These are phyloP conservation scores for Corythaixoides concolor DNA, from an alignment of 2,113 vertebrate genomes.

Conservation along the genomic window DNA sequence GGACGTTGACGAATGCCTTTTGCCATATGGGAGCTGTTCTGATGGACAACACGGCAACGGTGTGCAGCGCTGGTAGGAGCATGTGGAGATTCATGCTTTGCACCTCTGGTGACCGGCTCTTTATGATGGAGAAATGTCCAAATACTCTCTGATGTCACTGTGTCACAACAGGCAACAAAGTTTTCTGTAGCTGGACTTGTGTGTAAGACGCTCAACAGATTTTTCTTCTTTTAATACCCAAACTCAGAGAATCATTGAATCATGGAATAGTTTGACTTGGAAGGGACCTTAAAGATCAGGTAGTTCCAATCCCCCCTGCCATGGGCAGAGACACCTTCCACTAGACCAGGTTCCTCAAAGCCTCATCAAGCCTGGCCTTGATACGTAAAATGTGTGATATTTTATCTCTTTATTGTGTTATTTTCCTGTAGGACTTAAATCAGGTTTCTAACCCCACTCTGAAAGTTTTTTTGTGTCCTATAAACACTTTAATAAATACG, in stretches of 20 bases:
- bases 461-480: not conserved
- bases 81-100: slow-evolving; percentile 70
- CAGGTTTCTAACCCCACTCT: not conserved
- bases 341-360: not conserved
- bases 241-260: not conserved
- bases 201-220: not conserved
- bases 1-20: slow-evolving; percentile 80
- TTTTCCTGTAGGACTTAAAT: not conserved
- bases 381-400: not conserved
- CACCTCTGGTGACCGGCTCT: slow-evolving; percentile 21
- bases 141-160: not conserved
- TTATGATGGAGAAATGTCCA: not conserved
- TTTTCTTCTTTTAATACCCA: not conserved
- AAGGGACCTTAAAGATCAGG: no score
- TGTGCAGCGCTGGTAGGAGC: slow-evolving; percentile 54
- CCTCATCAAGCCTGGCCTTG: no score
- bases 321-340: no score
- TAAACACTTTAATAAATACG: not conserved
- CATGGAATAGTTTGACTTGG: not conserved
- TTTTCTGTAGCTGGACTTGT: not conserved
- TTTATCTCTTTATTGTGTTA: not conserved
- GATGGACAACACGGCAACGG: rapidly evolving
- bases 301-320: no score
- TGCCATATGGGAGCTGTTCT: not conserved
- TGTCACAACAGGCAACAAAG: not conserved